Evolutionary conservation across 2,113 vertebrate species (phyloP), one percentile per base, ranked within the genome.

Genomic region (Nicator chloris): DNA sequence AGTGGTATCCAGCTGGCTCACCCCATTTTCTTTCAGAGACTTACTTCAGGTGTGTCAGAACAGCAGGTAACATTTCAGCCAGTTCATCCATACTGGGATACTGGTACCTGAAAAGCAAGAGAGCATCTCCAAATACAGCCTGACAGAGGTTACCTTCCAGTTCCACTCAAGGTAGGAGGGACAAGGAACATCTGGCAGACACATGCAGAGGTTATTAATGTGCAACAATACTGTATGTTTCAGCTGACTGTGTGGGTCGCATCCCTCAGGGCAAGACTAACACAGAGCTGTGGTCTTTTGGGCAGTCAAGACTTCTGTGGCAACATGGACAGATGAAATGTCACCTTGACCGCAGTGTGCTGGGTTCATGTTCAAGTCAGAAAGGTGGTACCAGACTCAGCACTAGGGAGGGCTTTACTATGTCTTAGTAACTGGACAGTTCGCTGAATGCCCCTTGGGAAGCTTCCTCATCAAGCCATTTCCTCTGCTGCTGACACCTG

Each of bases 11-110:
- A 87, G 70, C 77, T 81, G 79, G 28, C 42, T 92, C 73, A 87
- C 26, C 40, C 76, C 4, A 1, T 35, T 71, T 64, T 37, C 61
- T 59, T 86, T 77, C 87, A 93, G 44, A 71, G 70, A 98, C 98
- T 98, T 97, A 99, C 99, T 98, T 98, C 49, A 99, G 97, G 87
- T 99, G 99, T 1, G 98, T 98, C 60, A 99, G 93, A 88, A 99
- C 99, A 65, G 99, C 96, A 2, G 98, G 98, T 86, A 99, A 96
- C 99, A 99, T 99, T 97, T 99, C 98, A 33, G 99, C 98, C 91
- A 99, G 97, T 64, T 99, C 98, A 94, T 99, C 99, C 98, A 99
- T 99, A n/a, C 98, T 98, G 47, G 99, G 99, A 71, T 99, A 99
- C 97, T 98, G 98, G 95, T 99, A 99, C 96, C 99, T 99, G 86